A percentile compares a stretch with the other conserved stretches of the same genome.
phyloP scores from a whole-genome alignment of 2,113 vertebrate genomes.

The Rhinogobius similis region DNA sequence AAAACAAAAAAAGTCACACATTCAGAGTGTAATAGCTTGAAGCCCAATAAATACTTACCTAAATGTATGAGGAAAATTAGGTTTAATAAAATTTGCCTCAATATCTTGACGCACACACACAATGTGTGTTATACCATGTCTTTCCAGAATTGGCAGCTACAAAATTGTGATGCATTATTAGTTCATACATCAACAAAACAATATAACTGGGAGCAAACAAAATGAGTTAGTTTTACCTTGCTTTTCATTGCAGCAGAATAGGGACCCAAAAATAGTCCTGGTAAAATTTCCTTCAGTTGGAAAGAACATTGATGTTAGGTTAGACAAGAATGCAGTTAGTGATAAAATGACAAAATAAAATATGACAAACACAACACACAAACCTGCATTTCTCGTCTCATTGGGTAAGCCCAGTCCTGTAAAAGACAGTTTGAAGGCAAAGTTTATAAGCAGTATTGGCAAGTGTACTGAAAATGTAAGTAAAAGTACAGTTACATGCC shows the following conservation, averaged over 20 bases:
- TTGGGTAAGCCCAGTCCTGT: conserved; percentile 98
- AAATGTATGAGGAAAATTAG: conserved; percentile 96
- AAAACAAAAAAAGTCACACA: conserved; percentile 5
- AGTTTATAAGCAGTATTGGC: not conserved
- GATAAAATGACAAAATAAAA: not conserved
- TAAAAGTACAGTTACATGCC: no score
- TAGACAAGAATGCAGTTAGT: not conserved
- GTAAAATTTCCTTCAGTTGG: conserved; percentile 90
- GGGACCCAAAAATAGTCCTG: conserved; percentile 96
- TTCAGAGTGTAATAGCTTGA: not conserved
- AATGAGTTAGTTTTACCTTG: conserved; percentile 82
- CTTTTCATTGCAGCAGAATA: conserved; percentile 99
- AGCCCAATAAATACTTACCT: conserved; percentile 79
- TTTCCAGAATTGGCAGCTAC: conserved; percentile 92
- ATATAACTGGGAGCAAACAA: not conserved
- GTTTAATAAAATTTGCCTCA: conserved; percentile 99
- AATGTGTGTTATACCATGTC: conserved; percentile 94
- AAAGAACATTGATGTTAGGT: conserved; percentile 1
- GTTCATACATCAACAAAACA: not conserved
- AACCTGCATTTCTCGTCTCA: conserved; percentile 99
- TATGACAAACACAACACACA: conserved; percentile 8
- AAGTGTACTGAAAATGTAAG: no score
- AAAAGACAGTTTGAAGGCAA: not conserved
- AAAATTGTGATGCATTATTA: not conserved
- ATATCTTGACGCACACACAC: conserved; percentile 98